Evolutionary conservation across 2,113 vertebrate species (phyloP).

Genomic region (Cnemophilus loriae): DNA sequence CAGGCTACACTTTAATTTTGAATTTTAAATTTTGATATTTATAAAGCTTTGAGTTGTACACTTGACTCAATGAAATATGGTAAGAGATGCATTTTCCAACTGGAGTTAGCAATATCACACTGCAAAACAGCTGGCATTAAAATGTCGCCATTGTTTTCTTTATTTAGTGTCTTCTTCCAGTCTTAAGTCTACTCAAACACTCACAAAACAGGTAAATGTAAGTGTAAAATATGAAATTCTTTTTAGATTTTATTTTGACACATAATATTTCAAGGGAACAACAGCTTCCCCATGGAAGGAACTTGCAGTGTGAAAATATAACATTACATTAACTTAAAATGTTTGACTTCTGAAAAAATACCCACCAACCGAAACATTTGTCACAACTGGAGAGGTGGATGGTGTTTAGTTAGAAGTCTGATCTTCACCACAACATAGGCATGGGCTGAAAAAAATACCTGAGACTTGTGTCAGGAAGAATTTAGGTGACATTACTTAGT

Average conservation of each 20-base stretch:
- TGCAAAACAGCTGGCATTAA: slow-evolving; percentile 26
- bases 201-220: background rate
- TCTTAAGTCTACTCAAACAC: background rate
- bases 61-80: background rate
- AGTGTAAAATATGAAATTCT: background rate
- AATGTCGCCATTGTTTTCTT: slow-evolving; percentile 8
- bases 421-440: background rate
- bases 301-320: background rate
- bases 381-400: background rate
- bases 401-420: background rate
- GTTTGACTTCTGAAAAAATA: background rate
- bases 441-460: background rate
- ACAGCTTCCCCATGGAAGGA: background rate
- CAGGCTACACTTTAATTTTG: background rate
- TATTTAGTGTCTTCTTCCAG: slow-evolving; percentile 23
- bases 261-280: background rate
- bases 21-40: slow-evolving; percentile 12
- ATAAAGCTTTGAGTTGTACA: background rate
- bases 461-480: background rate
- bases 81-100: slow-evolving; percentile 12
- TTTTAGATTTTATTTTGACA: background rate
- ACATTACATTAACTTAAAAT: background rate
- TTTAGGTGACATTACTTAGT: background rate
- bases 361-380: background rate
- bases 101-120: background rate